Base-by-base conservation (phyloP, 2,113 vertebrate species). In the Cinclus mexicanus region DNA sequence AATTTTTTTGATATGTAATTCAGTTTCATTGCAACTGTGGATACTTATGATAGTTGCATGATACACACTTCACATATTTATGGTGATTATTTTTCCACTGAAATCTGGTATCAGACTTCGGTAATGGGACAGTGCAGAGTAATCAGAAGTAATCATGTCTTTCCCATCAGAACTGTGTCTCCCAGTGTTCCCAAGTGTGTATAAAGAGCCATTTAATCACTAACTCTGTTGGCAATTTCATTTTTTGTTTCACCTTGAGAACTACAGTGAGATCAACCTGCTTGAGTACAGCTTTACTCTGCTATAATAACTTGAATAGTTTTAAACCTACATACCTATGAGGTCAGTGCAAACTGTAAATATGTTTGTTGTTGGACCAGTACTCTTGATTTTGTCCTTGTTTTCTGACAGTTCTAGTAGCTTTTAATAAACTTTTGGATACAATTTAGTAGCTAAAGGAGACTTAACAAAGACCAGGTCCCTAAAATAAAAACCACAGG, bases 171-270 rank as follows among this genome's bases (percentile, higher is more conserved):
- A 96, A 60, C 55, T 93, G 44, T 79, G 95, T 89, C 14, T 71
- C 69, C 49, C 55, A 83, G 7, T 81, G 49, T 88, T 94, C 88
- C 57, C 67, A 90, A 42, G 31, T 84, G 68, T 65, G 52, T 87
- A 85, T 81, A 96, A 97, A 95, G 90, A 86, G 46, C 22, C 74
- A 94, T 55, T 97, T 95, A 96, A 94, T 95, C 76, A 64, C 71
- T 60, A 64, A 63, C 60, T 94, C 29, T 86, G n/a, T 74, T 97
- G 85, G 89, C 82, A 96, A 93, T 96, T 97, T 96, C 65, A 94
- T 94, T 92, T 91, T 96, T 94, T 78, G 37, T 84, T 91, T 97
- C 93, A 87, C 88, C 63, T 97, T 98, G 92, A 96, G 83, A 96
- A 52, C 78, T 87, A 68, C 49, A 50, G 26, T 96, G 94, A 97